Conservation (phyloP, 2,888 invertebrate genomes). For the Alentia gelatinosa region DNA sequence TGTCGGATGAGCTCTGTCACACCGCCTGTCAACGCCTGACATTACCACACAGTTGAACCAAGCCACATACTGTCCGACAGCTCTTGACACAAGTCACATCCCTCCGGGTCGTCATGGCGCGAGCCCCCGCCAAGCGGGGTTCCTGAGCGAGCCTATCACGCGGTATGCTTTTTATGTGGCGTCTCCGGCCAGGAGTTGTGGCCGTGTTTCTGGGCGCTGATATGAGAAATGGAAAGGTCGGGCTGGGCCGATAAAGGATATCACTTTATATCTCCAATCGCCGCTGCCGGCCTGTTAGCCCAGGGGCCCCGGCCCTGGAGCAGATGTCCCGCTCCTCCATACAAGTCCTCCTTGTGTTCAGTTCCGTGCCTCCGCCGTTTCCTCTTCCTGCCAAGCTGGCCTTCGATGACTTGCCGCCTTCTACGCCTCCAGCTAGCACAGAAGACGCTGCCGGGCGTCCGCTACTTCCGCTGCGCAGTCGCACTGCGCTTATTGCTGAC, state of each 20-base stretch:
- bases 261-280: neutral
- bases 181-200: neutral
- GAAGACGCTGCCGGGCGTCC: slow-evolving; percentile 4
- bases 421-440: neutral
- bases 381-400: neutral
- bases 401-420: neutral
- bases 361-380: neutral
- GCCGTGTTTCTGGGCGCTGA: neutral
- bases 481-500: neutral
- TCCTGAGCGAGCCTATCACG: too few relatives aligned
- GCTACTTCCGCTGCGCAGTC: slow-evolving; percentile 37
- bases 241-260: slow-evolving; percentile 4
- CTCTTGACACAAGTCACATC: too few relatives aligned
- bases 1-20: too few relatives aligned
- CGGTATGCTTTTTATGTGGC: neutral
- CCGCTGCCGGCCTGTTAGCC: neutral
- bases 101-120: too few relatives aligned
- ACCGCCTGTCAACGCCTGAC: too few relatives aligned
- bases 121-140: too few relatives aligned
- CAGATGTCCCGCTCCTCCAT: too few relatives aligned
- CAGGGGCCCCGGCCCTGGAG: too few relatives aligned
- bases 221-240: slow-evolving; percentile 48
- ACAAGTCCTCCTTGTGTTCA: too few relatives aligned
- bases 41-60: too few relatives aligned
- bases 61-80: too few relatives aligned